phyloP scores from a whole-genome alignment of 2,113 vertebrate genomes.

The Macrotis lagotis region DNA sequence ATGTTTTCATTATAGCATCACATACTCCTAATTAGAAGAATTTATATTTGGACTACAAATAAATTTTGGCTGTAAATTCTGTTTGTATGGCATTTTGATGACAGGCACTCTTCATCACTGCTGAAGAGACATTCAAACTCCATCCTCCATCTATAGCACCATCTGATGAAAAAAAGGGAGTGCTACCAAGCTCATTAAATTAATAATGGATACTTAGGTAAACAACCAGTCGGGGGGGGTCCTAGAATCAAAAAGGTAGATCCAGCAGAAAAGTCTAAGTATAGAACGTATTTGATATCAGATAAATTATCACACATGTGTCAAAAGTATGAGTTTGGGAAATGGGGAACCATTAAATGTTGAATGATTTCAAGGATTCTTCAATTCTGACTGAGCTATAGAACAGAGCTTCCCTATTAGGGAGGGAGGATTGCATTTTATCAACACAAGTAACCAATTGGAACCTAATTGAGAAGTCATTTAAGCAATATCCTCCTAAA shows the following conservation, averaged over 20 bases:
- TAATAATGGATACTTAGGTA: conserved; percentile 41
- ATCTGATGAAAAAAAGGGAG: conserved; percentile 13
- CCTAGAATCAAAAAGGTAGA: conserved; percentile 32
- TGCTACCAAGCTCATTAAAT: conserved; percentile 32
- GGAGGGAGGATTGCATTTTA: conserved; percentile 65
- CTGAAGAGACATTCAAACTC: conserved; percentile 17
- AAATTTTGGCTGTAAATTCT: conserved; percentile 24
- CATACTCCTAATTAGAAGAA: conserved; percentile 62
- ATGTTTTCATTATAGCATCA: conserved; percentile 70
- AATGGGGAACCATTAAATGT: conserved; percentile 23
- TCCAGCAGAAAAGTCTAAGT: background rate
- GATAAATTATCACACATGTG: conserved; percentile 20
- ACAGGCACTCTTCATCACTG: background rate
- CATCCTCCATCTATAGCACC: background rate
- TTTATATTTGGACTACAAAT: conserved; percentile 62
- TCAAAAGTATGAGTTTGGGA: conserved; percentile 45
- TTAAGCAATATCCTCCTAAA: conserved; percentile 72
- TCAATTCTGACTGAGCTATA: conserved; percentile 25
- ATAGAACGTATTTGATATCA: conserved; percentile 34
- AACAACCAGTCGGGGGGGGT: conserved; percentile 18
- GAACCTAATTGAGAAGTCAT: conserved; percentile 68
- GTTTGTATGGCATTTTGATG: conserved; percentile 30
- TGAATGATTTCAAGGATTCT: conserved; percentile 45
- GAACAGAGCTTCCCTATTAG: background rate
- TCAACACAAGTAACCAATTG: conserved; percentile 49